Evolutionary conservation across 2,113 vertebrate species (phyloP), one percentile per base, ranked within the genome.

Genomic region (Myocastor coypus): DNA sequence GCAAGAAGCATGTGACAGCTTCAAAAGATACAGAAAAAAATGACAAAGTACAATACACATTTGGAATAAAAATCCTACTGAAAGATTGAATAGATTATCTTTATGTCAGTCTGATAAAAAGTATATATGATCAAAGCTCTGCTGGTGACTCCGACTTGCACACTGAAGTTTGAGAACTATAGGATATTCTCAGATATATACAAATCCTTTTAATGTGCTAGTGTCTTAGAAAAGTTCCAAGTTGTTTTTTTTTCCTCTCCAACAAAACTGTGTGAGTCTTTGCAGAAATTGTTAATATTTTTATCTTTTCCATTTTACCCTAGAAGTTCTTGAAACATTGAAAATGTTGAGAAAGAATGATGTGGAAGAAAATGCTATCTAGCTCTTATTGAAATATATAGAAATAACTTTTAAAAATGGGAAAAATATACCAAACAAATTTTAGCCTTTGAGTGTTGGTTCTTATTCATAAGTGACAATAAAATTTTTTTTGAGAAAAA

Each of bases 401-500:
- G 61, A 86, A 95, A 83, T 92, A 69, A 68, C 46, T 19, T 96
- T 96, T n/a, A n/a, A 40, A 63, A 40, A 50, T 92, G 82, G 37
- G 75, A 94, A 93, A 94, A 88, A 46, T 89, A 26, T 13, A 94
- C 28, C 61, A 90, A 17, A 93, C 40, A 89, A 71, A 64, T 89
- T 92, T 87, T 91, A 94, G 89, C 89, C 28, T 85, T 83, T 87
- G 71, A 77, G n/a, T 85, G 73, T 64, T 37, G 78, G 78, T 91
- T 63, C 46, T 87, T 96, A 95, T 96, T 97, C 12, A 59, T 57
- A 80, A 19, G 30, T n/a, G 46, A 34, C 32, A 55, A 73, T 80
- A 80, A 94, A 94, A 82, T n/a, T n/a, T n/a, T n/a, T n/a, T n/a
- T n/a, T n/a, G n/a, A n/a, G n/a, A n/a, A n/a, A n/a, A n/a, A n/a